A percentile compares a stretch with the other conserved stretches of the same genome.
Evolutionary conservation across 2,797 vertebrate species (phyloP).

Genomic region (Sebastes matsubarae): DNA sequence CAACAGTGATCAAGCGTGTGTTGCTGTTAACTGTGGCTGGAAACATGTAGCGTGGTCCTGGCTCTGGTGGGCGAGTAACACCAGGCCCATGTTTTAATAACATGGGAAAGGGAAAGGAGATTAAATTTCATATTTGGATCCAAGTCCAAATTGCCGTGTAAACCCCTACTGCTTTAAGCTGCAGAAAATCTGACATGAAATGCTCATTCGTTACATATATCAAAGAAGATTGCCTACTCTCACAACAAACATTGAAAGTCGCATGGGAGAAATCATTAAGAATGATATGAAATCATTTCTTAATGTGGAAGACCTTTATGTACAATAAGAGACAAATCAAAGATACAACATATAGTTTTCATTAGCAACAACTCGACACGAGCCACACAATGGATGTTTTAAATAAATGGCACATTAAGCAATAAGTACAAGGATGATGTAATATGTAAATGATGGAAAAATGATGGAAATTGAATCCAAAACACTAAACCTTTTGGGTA

Average conservation of each 20-base stretch:
- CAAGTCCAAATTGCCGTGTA: neutral
- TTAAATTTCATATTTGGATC: slow-evolving; percentile 25
- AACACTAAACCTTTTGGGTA: neutral
- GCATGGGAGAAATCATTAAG: slow-evolving; percentile 3
- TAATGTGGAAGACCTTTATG: neutral
- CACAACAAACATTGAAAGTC: neutral
- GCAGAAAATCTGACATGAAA: slow-evolving; percentile 1
- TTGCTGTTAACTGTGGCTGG: neutral
- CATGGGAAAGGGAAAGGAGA: slow-evolving; percentile 4
- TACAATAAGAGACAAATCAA: neutral
- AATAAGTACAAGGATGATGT: neutral
- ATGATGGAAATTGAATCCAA: neutral
- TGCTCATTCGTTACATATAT: slow-evolving; percentile 22
- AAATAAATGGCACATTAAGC: neutral
- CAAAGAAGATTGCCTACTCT: neutral
- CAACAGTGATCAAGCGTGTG: neutral
- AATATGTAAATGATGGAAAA: neutral
- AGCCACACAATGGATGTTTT: neutral
- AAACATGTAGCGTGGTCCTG: neutral
- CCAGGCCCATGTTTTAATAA: neutral
- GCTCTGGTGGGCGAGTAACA: neutral
- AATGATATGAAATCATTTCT: neutral
- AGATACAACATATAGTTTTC: neutral
- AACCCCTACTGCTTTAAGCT: slow-evolving; percentile 1
- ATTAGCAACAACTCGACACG: neutral